Conservation (phyloP, 2,797 vertebrate species). For the Helicolenus hilgendorfi region DNA sequence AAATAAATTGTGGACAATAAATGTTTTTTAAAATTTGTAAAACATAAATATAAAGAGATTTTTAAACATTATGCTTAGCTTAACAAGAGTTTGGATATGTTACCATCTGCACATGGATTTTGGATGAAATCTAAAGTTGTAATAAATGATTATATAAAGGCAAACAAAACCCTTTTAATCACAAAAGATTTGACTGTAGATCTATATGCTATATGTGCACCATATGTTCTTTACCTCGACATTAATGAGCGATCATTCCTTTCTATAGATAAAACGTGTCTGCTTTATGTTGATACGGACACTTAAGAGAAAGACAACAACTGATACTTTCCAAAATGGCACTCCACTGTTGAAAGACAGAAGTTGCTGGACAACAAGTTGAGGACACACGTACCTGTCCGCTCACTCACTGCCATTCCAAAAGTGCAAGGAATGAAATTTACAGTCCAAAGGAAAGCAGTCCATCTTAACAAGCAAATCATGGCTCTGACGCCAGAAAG, state of each 20-base stretch:
- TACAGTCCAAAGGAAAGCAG: constrained; percentile 91
- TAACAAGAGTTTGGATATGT: neutral
- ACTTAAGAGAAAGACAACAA: neutral
- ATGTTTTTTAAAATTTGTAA: neutral
- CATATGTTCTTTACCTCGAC: neutral
- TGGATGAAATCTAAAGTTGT: neutral
- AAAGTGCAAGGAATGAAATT: constrained; percentile 86
- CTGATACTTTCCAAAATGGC: neutral
- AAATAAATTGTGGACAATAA: neutral
- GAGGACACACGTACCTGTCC: constrained; percentile 90
- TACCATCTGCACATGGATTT: neutral
- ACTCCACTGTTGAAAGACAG: neutral
- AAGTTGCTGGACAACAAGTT: neutral
- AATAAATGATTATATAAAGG: neutral
- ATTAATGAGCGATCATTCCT: neutral
- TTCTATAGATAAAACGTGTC: neutral
- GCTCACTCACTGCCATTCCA: constrained; percentile 92
- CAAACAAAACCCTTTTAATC: neutral
- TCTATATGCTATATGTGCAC: neutral
- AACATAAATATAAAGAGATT: neutral
- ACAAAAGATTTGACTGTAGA: neutral
- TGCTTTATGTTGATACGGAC: neutral
- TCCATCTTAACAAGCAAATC: constrained; percentile 90
- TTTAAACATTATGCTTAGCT: neutral
- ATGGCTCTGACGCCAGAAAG: constrained; percentile 91